A percentile compares a stretch with the other conserved stretches of the same genome.
phyloP scores from a whole-genome alignment of 2,113 vertebrate genomes.

The Urocolius indicus region DNA sequence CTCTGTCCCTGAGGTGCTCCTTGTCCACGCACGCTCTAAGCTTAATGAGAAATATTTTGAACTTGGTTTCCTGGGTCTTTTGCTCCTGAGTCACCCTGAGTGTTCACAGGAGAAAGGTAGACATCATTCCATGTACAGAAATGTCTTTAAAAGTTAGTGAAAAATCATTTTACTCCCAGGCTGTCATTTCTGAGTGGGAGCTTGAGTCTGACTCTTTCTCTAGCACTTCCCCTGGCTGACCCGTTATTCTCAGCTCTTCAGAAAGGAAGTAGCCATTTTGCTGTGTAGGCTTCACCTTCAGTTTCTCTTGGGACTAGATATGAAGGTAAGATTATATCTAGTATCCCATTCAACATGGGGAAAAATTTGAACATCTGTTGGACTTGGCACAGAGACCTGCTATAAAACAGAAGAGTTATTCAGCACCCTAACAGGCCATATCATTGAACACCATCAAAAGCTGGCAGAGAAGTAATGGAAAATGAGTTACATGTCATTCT shows the following conservation, averaged over 20 bases:
- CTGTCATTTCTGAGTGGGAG: neutral
- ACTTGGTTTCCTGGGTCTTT: neutral
- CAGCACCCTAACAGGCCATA: neutral
- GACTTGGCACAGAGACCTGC: neutral
- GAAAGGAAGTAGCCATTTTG: neutral
- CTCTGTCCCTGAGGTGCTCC: neutral
- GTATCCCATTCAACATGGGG: neutral
- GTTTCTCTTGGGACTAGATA: neutral
- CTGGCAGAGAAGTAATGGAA: constrained; percentile 27
- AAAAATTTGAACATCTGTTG: neutral
- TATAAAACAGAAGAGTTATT: neutral
- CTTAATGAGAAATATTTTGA: neutral
- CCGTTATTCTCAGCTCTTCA: neutral
- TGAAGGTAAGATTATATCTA: neutral
- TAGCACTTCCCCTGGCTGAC: neutral
- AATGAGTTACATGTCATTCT: constrained; percentile 17
- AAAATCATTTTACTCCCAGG: neutral
- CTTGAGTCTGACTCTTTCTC: neutral
- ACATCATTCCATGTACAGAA: neutral
- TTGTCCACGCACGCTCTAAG: neutral
- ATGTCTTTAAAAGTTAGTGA: neutral
- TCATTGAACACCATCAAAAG: constrained; percentile 14
- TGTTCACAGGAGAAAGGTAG: neutral
- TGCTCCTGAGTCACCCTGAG: neutral
- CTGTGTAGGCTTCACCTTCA: neutral